Evolutionary conservation across 2,113 vertebrate species (phyloP), one percentile per base, ranked within the genome.

Genomic region (Bothrops jararaca): DNA sequence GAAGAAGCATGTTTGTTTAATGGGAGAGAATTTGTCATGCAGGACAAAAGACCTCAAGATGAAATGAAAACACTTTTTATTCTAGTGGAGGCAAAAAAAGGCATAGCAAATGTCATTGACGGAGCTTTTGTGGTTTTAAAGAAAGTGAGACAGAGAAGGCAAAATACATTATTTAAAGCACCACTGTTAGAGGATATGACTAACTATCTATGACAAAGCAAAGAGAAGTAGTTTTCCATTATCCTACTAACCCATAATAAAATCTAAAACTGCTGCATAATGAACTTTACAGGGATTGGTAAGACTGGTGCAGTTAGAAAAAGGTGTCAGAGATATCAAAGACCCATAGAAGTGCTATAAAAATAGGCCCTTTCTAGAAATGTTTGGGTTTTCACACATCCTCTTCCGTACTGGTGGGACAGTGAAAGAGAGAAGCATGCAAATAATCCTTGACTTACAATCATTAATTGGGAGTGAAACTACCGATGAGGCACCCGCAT

Each of bases 91-190:
- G 52, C 94, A 93, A 89, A 93, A 89, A 74, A 92, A 95, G 80
- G 12, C 64, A 64, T 56, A 58, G 42, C 5, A 64, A 88, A 45
- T 92, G 91, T 94, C 91, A 60, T 93, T 95, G 93, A 85, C 85
- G 48, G 94, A 94, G 74, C 18, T 13, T 93, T 95, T 95, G 95
- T 53, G 56, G 56, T 34, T 92, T 92, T 64, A 85, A 60, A 42
- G 45, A 89, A 92, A 58, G 24, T 69, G 18, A 29, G 3, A 23
- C 69, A 58, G 48, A 23, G 29, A n/a, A 86, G n/a, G 29, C 4
- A 86, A 90, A 94, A 86, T 96, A 42, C 94, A 97, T 95, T 93
- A 96, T 96, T 96, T 85, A 96, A 93, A 94, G 90, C 89, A 88
- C 94, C 94, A 53, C 93, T 95, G 91, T 93, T 93, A 92, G 48